phyloP scores from a whole-genome alignment of 2,113 vertebrate genomes.

The Oryzias woworae region DNA sequence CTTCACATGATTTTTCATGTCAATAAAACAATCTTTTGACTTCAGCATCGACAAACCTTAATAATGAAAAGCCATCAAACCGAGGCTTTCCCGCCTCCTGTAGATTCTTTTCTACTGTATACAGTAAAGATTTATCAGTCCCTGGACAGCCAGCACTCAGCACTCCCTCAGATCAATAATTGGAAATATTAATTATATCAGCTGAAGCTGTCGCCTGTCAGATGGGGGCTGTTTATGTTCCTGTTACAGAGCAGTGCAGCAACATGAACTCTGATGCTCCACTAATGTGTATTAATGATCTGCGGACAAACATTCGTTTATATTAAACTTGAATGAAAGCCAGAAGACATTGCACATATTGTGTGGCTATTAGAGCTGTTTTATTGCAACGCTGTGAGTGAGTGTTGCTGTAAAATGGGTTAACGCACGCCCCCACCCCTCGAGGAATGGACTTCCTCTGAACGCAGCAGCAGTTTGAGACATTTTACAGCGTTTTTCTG shows the following conservation, averaged over 20 bases:
- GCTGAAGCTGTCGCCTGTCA: slow-evolving; percentile 65
- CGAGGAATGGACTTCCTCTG: slow-evolving; percentile 33
- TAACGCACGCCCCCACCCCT: slow-evolving; percentile 30
- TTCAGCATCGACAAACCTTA: no score
- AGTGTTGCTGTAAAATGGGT: slow-evolving; percentile 48
- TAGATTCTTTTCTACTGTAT: slow-evolving; percentile 41
- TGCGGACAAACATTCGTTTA: slow-evolving; percentile 74
- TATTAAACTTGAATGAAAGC: slow-evolving; percentile 70
- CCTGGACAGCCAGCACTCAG: slow-evolving; percentile 75
- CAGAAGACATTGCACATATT: slow-evolving; percentile 61
- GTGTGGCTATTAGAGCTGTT: slow-evolving; percentile 57
- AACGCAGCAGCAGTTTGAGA: slow-evolving; percentile 32
- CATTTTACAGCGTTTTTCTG: slow-evolving; percentile 13
- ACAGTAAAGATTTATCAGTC: slow-evolving; percentile 73
- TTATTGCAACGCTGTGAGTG: slow-evolving; percentile 60
- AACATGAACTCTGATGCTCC: slow-evolving; percentile 71
- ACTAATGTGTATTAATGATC: slow-evolving; percentile 79
- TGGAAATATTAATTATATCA: slow-evolving; percentile 84
- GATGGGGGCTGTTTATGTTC: slow-evolving; percentile 75
- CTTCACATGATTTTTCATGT: no score
- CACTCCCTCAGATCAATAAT: slow-evolving; percentile 80
- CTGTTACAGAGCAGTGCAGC: slow-evolving; percentile 69
- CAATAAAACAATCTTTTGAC: no score
- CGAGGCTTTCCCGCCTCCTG: no score
- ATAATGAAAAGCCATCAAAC: no score